A percentile compares a stretch with the other conserved stretches of the same genome.
phyloP scores from a whole-genome alignment of 2,888 invertebrate species.

The Anodontia alba region DNA sequence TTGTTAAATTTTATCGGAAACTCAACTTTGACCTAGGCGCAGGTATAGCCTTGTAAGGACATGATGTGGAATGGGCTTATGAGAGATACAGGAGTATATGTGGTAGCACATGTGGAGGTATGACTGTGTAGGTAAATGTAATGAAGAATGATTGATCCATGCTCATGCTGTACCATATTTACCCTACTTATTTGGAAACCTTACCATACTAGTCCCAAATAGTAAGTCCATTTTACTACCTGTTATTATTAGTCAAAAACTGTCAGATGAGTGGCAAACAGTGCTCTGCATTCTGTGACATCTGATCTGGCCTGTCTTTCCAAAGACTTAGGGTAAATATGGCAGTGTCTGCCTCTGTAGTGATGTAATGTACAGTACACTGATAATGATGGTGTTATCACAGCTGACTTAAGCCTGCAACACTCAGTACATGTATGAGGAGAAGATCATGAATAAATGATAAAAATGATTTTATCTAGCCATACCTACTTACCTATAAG shows the following conservation, averaged over 20 bases:
- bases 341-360: too few relatives aligned
- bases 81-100: not conserved
- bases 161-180: not conserved
- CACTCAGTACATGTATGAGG: slow-evolving; percentile 15
- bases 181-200: too few relatives aligned
- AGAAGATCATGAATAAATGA: slow-evolving; percentile 19
- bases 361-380: not conserved
- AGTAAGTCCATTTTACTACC: too few relatives aligned
- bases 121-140: not conserved
- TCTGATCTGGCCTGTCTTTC: too few relatives aligned
- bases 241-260: too few relatives aligned
- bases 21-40: slow-evolving; percentile 58
- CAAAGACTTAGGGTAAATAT: too few relatives aligned
- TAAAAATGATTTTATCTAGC: slow-evolving; percentile 8
- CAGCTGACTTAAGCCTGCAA: slow-evolving; percentile 7
- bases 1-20: slow-evolving; percentile 6
- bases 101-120: not conserved
- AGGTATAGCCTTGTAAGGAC: slow-evolving; percentile 54
- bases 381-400: not conserved
- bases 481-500: slow-evolving; percentile 9
- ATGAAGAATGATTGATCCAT: slow-evolving; percentile 5
- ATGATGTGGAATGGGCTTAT: slow-evolving; percentile 4
- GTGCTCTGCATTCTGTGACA: too few relatives aligned
- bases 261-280: too few relatives aligned
- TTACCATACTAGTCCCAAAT: too few relatives aligned